Conservation (phyloP, 1,140 invertebrate species). For the Meloidogyne hapla region DNA sequence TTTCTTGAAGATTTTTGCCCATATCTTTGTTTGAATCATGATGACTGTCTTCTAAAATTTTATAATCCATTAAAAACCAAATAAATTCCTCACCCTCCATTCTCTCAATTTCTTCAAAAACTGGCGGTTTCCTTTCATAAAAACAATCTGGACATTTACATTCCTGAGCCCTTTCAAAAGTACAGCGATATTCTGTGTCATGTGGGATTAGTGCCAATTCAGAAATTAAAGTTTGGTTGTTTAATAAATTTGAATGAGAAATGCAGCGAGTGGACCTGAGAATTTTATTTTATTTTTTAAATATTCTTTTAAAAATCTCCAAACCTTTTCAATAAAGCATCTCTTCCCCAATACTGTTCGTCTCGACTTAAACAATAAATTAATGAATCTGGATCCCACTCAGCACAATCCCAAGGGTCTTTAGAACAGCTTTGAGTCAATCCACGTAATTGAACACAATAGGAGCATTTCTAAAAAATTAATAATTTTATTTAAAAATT, state of each 20-base stretch:
- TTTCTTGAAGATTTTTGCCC: not conserved
- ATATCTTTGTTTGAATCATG: not conserved
- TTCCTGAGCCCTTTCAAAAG: not conserved
- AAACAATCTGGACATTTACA: not conserved
- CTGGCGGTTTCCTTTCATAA: not conserved
- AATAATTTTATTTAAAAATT: not conserved
- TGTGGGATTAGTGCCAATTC: not conserved
- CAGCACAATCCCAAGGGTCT: constrained; percentile 8
- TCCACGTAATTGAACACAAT: constrained; percentile 1
- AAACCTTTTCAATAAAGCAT: constrained; percentile 12
- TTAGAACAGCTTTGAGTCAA: constrained; percentile 4
- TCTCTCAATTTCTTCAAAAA: not conserved
- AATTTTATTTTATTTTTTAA: not conserved
- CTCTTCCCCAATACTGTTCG: constrained; percentile 19
- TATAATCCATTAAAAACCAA: too few relatives aligned
- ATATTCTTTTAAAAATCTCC: not conserved
- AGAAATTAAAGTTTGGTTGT: not conserved
- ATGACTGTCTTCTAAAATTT: not conserved
- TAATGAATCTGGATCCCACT: constrained; percentile 28
- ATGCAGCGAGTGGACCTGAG: constrained; percentile 10
- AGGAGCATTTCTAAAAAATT: constrained; percentile 20
- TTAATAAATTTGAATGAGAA: constrained; percentile 12
- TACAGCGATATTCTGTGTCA: not conserved
- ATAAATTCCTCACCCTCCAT: not conserved
- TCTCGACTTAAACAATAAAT: constrained; percentile 17